A percentile compares a stretch with the other conserved stretches of the same genome.
Conservation (phyloP, 2,797 vertebrate species). For the Acrossocheilus fasciatus region DNA sequence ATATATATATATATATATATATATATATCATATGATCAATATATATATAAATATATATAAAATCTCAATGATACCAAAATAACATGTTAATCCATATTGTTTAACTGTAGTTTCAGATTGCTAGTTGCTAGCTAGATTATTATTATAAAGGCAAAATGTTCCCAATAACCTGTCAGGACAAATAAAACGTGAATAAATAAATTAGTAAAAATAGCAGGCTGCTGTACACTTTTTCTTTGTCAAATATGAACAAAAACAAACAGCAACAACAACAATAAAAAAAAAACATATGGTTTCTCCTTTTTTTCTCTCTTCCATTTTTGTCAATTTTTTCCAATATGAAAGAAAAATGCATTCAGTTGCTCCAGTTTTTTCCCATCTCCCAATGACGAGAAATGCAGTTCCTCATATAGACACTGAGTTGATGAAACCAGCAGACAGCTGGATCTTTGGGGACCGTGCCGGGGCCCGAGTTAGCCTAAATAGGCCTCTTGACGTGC, state of each 20-base stretch:
- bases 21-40: too few relatives aligned
- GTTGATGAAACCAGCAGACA: slow-evolving; percentile 44
- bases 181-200: slow-evolving; percentile 46
- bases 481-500: slow-evolving; percentile 48
- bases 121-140: slow-evolving; percentile 40
- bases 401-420: slow-evolving; percentile 36
- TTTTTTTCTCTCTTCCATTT: not conserved
- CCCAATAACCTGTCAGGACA: slow-evolving; percentile 47
- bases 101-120: slow-evolving; percentile 32
- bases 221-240: slow-evolving; percentile 49
- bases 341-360: not conserved
- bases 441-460: slow-evolving; percentile 38
- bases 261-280: too few relatives aligned
- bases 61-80: not conserved
- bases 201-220: slow-evolving; percentile 42
- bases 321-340: slow-evolving; percentile 1
- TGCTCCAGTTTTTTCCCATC: slow-evolving; percentile 15
- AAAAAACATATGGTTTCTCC: not conserved
- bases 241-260: slow-evolving; percentile 17
- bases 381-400: not conserved
- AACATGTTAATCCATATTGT: not conserved
- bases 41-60: too few relatives aligned
- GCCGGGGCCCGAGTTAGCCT: slow-evolving; percentile 16
- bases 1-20: too few relatives aligned
- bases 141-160: slow-evolving; percentile 53